These are phyloP conservation scores for Hoplostethus atlanticus DNA, from an alignment of 2,797 vertebrate species.

Conservation along the genomic window DNA sequence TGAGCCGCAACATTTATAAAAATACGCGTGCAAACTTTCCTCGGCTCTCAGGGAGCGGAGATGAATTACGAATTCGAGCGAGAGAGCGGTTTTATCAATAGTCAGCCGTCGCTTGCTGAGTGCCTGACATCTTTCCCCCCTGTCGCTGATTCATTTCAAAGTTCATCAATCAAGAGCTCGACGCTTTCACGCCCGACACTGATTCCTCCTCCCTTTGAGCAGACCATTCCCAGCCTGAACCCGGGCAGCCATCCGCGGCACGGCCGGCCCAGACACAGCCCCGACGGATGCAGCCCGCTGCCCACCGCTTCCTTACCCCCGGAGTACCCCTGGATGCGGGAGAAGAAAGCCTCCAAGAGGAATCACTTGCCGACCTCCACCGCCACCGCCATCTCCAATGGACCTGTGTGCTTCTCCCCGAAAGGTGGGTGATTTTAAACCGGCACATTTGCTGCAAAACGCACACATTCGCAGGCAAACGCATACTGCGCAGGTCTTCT, in stretches of 20 bases:
- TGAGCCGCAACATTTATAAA: conserved; percentile 93
- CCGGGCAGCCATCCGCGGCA: conserved; percentile 98
- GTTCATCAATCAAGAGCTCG: conserved; percentile 99
- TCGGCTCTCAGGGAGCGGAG: conserved; percentile 91
- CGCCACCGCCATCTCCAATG: conserved; percentile 86
- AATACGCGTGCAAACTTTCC: conserved; percentile 95
- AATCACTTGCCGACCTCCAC: conserved; percentile 89
- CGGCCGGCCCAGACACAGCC: conserved; percentile 96
- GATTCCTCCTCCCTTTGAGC: conserved; percentile 99
- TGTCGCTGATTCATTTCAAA: conserved; percentile 99
- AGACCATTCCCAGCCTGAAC: conserved; percentile 99
- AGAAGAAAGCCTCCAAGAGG: conserved; percentile 99
- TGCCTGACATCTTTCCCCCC: conserved; percentile 99
- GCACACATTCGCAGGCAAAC: background rate
- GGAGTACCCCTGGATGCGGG: conserved; percentile 99
- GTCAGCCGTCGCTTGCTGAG: conserved; percentile 99
- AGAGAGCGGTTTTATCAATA: conserved; percentile 99
- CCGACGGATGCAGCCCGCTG: conserved; percentile 93
- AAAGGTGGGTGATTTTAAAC: conserved; percentile 89
- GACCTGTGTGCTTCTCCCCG: conserved; percentile 93
- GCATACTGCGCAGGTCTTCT: background rate
- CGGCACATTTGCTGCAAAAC: conserved; percentile 1
- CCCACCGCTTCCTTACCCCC: conserved; percentile 94
- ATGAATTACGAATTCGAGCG: conserved; percentile 99
- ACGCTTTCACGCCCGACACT: conserved; percentile 99